Evolutionary conservation across 2,888 invertebrate species (phyloP).

Genomic region (Criorhina ranunculi): DNA sequence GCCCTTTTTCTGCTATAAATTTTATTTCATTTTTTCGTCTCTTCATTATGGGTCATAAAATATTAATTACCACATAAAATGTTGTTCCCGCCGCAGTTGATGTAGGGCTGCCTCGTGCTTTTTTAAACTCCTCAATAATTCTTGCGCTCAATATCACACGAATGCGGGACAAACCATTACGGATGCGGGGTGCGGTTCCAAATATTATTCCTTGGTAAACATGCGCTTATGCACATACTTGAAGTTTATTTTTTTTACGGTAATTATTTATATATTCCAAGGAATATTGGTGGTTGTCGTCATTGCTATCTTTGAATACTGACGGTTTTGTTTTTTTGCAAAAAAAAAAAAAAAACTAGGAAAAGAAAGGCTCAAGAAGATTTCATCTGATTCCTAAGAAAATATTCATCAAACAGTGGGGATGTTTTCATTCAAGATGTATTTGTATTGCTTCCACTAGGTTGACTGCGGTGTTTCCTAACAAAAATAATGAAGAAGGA

Average conservation of each 20-base stretch:
- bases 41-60: conserved; percentile 70
- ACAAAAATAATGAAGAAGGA: conserved; percentile 9
- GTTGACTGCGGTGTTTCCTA: not conserved
- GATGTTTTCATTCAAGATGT: not conserved
- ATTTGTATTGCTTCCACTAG: not conserved
- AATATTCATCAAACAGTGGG: not conserved
- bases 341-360: not conserved
- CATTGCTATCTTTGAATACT: not conserved
- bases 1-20: conserved; percentile 53
- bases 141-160: conserved; percentile 46
- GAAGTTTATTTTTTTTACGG: conserved; percentile 26
- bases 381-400: conserved; percentile 11
- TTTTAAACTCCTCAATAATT: conserved; percentile 60
- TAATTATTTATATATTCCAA: conserved; percentile 53
- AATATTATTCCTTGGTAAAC: conserved; percentile 54
- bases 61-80: conserved; percentile 70
- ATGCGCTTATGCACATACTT: conserved; percentile 38
- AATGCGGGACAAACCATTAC: not conserved
- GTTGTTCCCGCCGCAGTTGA: conserved; percentile 41
- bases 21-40: conserved; percentile 45
- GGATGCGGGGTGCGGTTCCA: conserved; percentile 32
- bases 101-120: conserved; percentile 20
- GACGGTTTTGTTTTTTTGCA: not conserved
- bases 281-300: not conserved
- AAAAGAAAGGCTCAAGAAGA: not conserved